Evolutionary conservation across 2,113 vertebrate species (phyloP).

Genomic region (Rousettus leschenaultii): DNA sequence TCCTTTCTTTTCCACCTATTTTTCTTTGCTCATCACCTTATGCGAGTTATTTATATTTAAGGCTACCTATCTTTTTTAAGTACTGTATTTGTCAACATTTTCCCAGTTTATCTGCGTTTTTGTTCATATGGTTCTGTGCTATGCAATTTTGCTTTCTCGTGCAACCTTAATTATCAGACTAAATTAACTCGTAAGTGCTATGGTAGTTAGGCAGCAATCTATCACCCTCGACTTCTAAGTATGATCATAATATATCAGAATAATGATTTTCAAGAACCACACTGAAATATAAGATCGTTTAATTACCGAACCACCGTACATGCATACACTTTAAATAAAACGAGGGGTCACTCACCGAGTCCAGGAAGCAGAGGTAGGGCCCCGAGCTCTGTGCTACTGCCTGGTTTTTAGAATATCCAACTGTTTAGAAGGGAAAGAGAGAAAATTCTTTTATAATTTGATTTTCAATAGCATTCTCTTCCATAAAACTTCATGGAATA

Average conservation of each 20-base stretch:
- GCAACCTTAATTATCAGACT: background rate
- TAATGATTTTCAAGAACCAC: background rate
- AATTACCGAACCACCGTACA: background rate
- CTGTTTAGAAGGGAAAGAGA: constrained; percentile 82
- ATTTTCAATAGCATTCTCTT: background rate
- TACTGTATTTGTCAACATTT: background rate
- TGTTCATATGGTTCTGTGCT: background rate
- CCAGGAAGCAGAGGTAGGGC: constrained; percentile 93
- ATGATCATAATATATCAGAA: background rate
- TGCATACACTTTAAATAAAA: background rate
- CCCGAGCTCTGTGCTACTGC: constrained; percentile 92
- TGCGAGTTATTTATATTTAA: background rate
- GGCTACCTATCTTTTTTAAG: background rate
- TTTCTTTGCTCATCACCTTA: background rate
- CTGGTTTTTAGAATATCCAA: constrained; percentile 96
- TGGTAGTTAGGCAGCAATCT: background rate
- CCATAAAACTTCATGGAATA: background rate
- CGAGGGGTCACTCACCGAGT: constrained; percentile 89
- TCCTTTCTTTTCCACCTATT: accelerated
- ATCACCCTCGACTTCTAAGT: background rate
- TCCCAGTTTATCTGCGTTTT: background rate
- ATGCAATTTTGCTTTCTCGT: background rate
- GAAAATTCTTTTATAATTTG: constrained; percentile 31
- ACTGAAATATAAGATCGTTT: background rate
- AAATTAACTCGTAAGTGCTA: background rate